phyloP scores from a whole-genome alignment of 2,888 invertebrate species.

The Dendrolimus houi region DNA sequence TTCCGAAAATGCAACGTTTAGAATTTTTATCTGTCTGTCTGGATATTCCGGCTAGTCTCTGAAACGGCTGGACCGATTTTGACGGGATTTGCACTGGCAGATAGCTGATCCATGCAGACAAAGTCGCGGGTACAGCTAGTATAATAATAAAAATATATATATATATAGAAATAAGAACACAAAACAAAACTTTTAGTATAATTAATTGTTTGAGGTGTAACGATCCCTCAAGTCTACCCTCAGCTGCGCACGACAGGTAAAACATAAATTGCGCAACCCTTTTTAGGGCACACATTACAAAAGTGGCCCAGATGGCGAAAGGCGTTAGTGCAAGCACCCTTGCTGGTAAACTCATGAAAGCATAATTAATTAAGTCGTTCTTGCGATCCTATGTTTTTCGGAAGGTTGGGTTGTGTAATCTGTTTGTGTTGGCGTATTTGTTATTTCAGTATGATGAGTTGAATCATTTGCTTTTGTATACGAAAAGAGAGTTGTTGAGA shows the following conservation, averaged over 20 bases:
- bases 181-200: no score
- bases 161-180: no score
- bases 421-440: background rate
- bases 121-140: no score
- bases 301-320: slow-evolving; percentile 35
- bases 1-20: no score
- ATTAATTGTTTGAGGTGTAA: background rate
- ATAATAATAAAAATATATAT: no score
- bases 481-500: background rate
- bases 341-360: slow-evolving; percentile 23
- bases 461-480: background rate
- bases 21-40: no score
- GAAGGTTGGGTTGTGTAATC: background rate
- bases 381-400: slow-evolving; percentile 4
- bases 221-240: slow-evolving; percentile 18
- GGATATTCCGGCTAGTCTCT: no score
- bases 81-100: no score
- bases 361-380: slow-evolving; percentile 20
- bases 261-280: slow-evolving; percentile 57
- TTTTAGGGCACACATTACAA: slow-evolving; percentile 48
- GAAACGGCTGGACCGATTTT: no score
- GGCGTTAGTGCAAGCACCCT: slow-evolving; percentile 2
- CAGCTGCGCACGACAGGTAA: slow-evolving; percentile 56
- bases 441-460: background rate
- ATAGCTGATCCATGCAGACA: no score